Evolutionary conservation across 2,113 vertebrate species (phyloP).

Genomic region (Nymphicus hollandicus): DNA sequence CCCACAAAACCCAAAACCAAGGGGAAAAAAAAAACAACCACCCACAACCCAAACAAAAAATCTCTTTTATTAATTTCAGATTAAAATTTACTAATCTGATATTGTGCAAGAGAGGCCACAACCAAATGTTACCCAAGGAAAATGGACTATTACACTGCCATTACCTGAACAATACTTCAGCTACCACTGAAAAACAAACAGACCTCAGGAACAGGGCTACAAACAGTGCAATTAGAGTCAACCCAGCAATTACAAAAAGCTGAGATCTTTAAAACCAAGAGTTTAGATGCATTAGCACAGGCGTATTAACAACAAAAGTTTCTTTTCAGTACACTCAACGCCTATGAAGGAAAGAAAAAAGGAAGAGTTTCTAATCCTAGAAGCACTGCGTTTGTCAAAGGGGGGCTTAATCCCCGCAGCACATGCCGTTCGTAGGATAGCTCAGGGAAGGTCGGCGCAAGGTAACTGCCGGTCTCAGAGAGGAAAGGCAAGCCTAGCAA

Average conservation of each 20-base stretch:
- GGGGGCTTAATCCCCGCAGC: accelerated
- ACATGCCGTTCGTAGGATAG: accelerated
- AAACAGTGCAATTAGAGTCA: not conserved
- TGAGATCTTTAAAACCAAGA: not conserved
- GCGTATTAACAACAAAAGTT: accelerated
- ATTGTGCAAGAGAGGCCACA: not conserved
- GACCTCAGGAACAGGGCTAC: not conserved
- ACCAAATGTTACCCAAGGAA: not conserved
- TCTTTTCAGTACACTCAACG: not conserved
- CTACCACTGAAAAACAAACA: not conserved
- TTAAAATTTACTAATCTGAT: not conserved
- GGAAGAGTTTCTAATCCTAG: too few species aligned
- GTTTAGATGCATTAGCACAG: accelerated
- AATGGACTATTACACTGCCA: not conserved
- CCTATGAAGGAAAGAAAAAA: not conserved
- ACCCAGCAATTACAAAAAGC: accelerated
- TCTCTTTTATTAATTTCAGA: not conserved
- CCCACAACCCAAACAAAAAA: not conserved
- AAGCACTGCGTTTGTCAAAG: not conserved
- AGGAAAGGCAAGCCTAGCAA: accelerated
- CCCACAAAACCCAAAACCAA: not conserved
- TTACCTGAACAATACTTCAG: not conserved
- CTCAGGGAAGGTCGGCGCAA: accelerated
- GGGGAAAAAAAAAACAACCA: not conserved
- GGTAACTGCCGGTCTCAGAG: too few species aligned